Evolutionary conservation across 1,140 invertebrate genomes (phyloP).

Genomic region (Papilio machaon): DNA sequence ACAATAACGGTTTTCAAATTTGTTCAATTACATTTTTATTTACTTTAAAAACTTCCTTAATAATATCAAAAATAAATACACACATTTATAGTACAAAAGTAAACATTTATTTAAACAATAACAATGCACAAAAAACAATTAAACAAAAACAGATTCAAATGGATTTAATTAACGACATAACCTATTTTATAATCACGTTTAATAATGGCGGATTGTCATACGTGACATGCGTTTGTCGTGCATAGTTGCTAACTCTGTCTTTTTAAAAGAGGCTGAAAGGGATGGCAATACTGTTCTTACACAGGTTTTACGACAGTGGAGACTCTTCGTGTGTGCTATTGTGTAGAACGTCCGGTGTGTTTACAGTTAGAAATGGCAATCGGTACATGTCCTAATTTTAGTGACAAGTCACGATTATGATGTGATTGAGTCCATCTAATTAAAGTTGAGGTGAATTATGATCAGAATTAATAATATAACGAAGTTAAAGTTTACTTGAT

Average conservation of each 20-base stretch:
- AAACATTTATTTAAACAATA: background rate
- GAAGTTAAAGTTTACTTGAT: background rate
- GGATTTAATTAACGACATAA: conserved; percentile 13
- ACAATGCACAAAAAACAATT: background rate
- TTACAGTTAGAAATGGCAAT: conserved; percentile 41
- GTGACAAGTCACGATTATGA: conserved; percentile 36
- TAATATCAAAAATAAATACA: background rate
- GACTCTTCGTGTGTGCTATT: conserved; percentile 28
- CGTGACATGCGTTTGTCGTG: conserved; percentile 37
- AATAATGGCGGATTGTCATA: conserved; percentile 37
- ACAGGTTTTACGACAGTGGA: background rate
- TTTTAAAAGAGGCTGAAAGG: background rate
- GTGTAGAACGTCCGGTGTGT: conserved; percentile 42
- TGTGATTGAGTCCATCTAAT: conserved; percentile 10
- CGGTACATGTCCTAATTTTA: conserved; percentile 32
- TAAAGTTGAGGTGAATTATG: background rate
- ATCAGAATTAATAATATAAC: background rate
- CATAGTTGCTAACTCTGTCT: background rate
- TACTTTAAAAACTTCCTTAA: background rate
- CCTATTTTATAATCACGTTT: conserved; percentile 28
- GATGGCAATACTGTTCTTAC: background rate
- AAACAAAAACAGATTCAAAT: conserved; percentile 8
- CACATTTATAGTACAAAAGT: background rate
- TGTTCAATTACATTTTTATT: background rate
- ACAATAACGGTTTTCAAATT: background rate